These are phyloP conservation scores for Diarsia mendica DNA, from an alignment of 2,888 invertebrate genomes.

Conservation along the genomic window DNA sequence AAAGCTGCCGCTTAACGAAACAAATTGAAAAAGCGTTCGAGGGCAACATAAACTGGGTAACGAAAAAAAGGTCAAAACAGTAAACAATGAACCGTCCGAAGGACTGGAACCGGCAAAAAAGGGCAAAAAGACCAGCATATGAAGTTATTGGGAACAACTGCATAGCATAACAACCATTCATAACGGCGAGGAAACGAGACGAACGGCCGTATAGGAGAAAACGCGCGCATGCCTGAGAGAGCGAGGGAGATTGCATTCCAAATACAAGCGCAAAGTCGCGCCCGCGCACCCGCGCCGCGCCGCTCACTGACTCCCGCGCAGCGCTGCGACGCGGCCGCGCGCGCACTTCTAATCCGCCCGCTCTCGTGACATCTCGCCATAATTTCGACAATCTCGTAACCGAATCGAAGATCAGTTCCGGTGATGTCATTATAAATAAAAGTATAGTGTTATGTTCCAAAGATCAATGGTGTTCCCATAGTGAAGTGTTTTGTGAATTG, in stretches of 20 bases:
- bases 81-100: slow-evolving; percentile 71
- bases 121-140: slow-evolving; percentile 69
- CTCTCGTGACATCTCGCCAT: slow-evolving; percentile 76
- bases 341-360: slow-evolving; percentile 45
- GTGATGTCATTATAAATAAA: slow-evolving; percentile 75
- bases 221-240: slow-evolving; percentile 82
- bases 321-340: slow-evolving; percentile 66
- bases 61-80: slow-evolving; percentile 68
- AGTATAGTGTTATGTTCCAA: slow-evolving; percentile 65
- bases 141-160: slow-evolving; percentile 79
- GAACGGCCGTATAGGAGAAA: slow-evolving; percentile 78
- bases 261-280: slow-evolving; percentile 73
- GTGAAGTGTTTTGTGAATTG: slow-evolving; percentile 74
- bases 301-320: slow-evolving; percentile 75
- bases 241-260: slow-evolving; percentile 89
- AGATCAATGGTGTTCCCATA: slow-evolving; percentile 73
- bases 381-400: slow-evolving; percentile 76
- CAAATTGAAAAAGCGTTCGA: slow-evolving; percentile 36
- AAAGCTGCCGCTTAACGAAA: slow-evolving; percentile 33
- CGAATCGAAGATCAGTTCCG: slow-evolving; percentile 73
- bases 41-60: slow-evolving; percentile 48
- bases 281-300: slow-evolving; percentile 67
- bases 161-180: slow-evolving; percentile 84
- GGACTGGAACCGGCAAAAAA: slow-evolving; percentile 72
- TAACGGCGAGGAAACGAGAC: slow-evolving; percentile 84